Evolutionary conservation across 2,113 vertebrate species (phyloP), one percentile per base, ranked within the genome.

Genomic region (Girardinichthys multiradiatus): DNA sequence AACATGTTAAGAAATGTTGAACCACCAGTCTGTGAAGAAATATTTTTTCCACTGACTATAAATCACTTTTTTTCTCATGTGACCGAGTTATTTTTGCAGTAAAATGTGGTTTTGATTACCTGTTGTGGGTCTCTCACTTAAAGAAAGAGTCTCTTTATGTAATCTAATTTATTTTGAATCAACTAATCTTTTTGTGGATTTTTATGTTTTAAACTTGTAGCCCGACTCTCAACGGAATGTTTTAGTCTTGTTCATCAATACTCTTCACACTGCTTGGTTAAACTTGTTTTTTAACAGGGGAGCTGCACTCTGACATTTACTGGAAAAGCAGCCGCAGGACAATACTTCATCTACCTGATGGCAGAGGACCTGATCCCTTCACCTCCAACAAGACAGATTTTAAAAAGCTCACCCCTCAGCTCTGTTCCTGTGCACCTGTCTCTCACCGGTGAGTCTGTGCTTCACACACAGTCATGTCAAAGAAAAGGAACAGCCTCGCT

Each of bases 341-440:
- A 70, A 33, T 93, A 93, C 72, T 76, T 69, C 54, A 75, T 94
- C 75, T 80, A 83, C 83, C 77, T 93, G 68, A 91, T 92, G 89
- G 92, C 80, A 0, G 94, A 94, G 64, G 94, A 94, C 78, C 57
- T 72, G 27, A 81, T 89, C 58, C 72, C 77, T 30, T 42, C 2
- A 0, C 79, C 73, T 30, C 79, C 28, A 59, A 31, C 3, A 0
- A 51, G 6, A 63, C 33, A 31, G 0, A 0, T 3, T 0, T 0
- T 0, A 3, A 19, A 84, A 30, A 76, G 29, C 45, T 4, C 48
- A 4, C 80, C 92, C 12, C 76, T 94, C 19, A 93, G 93, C 65
- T 74, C 91, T n/a, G 87, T 90, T 26, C 89, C 92, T 7, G 62
- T 94, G 45, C 88, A 92, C 14, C 86, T 94, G 39, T 88, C 89